Evolutionary conservation across 2,797 vertebrate species (phyloP).

Genomic region (Prionace glauca): DNA sequence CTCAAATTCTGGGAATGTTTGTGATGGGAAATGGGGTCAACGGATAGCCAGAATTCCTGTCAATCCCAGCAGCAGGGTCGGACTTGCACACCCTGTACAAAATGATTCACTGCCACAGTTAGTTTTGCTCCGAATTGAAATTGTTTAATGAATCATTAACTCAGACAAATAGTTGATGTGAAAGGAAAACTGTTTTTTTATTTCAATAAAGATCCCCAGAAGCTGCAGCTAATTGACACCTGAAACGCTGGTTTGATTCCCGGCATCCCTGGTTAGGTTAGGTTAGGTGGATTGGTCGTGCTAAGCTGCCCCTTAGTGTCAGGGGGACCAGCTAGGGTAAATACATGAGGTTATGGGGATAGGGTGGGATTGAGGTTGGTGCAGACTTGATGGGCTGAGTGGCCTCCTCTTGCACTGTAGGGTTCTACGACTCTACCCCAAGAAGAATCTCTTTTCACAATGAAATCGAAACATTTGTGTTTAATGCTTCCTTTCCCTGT

Average conservation of each 20-base stretch:
- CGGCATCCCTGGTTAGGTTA: too few species aligned
- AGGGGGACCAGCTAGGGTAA: too few species aligned
- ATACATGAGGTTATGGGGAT: too few species aligned
- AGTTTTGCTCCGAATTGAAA: not conserved
- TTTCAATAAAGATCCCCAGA: not conserved
- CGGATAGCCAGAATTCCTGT: slow-evolving; percentile 61
- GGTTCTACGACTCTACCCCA: too few species aligned
- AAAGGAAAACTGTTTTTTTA: not conserved
- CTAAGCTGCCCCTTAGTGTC: too few species aligned
- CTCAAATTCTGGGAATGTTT: not conserved
- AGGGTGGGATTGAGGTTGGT: too few species aligned
- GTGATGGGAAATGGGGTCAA: not conserved
- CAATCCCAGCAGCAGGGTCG: not conserved
- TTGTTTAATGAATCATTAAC: not conserved
- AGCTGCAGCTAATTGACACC: not conserved
- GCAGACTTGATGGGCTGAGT: too few species aligned
- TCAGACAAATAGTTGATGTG: not conserved
- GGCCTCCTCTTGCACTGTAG: too few species aligned
- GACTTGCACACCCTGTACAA: not conserved
- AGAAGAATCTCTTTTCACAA: too few species aligned
- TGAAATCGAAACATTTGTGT: not conserved
- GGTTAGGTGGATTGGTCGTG: too few species aligned
- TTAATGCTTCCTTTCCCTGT: not conserved
- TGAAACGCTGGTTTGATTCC: not conserved
- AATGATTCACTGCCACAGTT: not conserved